Conservation (phyloP, 2,113 vertebrate species). For the Crotalus viridis region DNA sequence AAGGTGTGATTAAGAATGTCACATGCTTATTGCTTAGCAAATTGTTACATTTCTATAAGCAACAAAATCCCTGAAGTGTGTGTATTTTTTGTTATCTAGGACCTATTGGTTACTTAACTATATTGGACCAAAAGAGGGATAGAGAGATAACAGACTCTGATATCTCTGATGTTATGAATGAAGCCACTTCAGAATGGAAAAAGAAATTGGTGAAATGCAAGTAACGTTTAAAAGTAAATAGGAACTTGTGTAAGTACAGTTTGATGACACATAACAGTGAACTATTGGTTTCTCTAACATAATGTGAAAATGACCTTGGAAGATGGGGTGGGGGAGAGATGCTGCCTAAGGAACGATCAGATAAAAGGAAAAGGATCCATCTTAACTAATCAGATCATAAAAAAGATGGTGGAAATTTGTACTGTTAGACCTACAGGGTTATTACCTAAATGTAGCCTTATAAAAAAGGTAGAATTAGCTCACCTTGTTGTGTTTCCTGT, state of each 20-base stretch:
- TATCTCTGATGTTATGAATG: not conserved
- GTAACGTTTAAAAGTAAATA: not conserved
- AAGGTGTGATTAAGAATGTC: not conserved
- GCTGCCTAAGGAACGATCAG: too few species aligned
- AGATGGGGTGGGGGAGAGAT: too few species aligned
- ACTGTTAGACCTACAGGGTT: too few species aligned
- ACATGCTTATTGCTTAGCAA: not conserved
- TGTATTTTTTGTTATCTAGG: not conserved
- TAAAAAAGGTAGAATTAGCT: too few species aligned
- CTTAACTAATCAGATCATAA: too few species aligned
- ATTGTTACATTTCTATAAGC: not conserved
- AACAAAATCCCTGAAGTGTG: not conserved
- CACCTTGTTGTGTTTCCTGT: too few species aligned
- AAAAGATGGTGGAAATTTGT: too few species aligned
- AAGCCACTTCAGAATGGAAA: not conserved
- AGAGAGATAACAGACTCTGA: not conserved
- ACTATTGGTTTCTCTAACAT: not conserved
- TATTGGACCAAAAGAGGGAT: not conserved
- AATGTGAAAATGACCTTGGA: too few species aligned
- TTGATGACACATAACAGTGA: not conserved
- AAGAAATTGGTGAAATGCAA: not conserved
- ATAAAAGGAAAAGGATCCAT: too few species aligned
- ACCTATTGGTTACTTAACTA: not conserved
- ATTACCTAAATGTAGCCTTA: too few species aligned
- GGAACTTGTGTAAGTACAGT: not conserved